A percentile compares a stretch with the other conserved stretches of the same genome.
phyloP scores from a whole-genome alignment of 23 tunicate genomes.

The Botrylloides violaceus region DNA sequence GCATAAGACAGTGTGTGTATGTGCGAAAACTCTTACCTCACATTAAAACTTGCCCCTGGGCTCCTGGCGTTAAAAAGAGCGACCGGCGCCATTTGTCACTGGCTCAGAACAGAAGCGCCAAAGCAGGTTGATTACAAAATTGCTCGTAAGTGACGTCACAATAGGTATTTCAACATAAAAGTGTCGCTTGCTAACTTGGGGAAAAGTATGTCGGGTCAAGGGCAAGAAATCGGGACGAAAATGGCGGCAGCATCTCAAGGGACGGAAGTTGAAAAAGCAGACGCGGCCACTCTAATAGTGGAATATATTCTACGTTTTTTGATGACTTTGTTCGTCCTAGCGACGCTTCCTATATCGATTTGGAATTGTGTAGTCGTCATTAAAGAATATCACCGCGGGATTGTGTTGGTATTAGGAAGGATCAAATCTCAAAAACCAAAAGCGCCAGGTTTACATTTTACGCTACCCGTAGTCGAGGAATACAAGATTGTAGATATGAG shows the following conservation, averaged over 20 bases:
- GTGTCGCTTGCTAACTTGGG: too few relatives aligned
- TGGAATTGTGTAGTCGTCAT: neutral
- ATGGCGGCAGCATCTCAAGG: neutral
- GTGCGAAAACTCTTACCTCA: too few relatives aligned
- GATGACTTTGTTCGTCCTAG: neutral
- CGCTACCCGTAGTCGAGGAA: slow-evolving; percentile 5
- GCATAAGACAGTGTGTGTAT: too few relatives aligned
- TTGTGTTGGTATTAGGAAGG: neutral
- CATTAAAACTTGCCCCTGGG: too few relatives aligned
- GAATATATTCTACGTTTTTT: neutral
- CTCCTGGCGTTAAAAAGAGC: too few relatives aligned
- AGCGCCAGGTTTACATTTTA: slow-evolving; percentile 4
- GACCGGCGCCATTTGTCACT: too few relatives aligned
- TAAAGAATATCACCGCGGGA: neutral
- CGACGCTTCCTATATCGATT: slow-evolving; percentile 6
- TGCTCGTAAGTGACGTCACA: too few relatives aligned
- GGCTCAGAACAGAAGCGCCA: too few relatives aligned
- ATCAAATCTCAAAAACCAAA: neutral
- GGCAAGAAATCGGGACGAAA: too few relatives aligned
- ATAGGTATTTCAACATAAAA: too few relatives aligned
- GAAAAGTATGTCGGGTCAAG: too few relatives aligned
- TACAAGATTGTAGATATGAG: slow-evolving; percentile 10
- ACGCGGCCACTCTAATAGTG: neutral
- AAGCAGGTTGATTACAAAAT: too few relatives aligned
- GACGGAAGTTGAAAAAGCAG: neutral